Conservation (phyloP, 2,113 vertebrate genomes). For the Hystrix cristata region DNA sequence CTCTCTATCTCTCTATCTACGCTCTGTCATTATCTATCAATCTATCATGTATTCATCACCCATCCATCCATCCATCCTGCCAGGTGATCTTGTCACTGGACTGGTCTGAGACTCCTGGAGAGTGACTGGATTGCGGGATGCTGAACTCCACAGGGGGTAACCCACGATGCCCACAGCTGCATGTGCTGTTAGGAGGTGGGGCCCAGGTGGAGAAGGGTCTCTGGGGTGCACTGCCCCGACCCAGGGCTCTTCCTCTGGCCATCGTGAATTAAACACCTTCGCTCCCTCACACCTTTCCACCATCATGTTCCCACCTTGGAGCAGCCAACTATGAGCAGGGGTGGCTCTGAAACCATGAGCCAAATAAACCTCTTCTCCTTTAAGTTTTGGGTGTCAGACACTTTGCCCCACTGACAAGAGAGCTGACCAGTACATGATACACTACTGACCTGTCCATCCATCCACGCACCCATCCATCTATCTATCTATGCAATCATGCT, state of each 20-base stretch:
- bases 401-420: background rate
- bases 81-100: background rate
- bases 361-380: background rate
- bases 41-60: too few species aligned
- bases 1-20: background rate
- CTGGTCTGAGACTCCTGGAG: background rate
- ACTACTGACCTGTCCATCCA: background rate
- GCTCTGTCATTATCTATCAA: too few species aligned
- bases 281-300: background rate
- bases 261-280: background rate
- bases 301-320: background rate
- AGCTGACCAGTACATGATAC: background rate
- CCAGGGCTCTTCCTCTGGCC: background rate
- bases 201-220: background rate
- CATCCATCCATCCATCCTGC: background rate
- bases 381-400: background rate
- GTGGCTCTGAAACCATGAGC: background rate
- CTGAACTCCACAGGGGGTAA: background rate
- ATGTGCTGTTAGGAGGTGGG: background rate
- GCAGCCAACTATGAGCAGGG: background rate
- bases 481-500: background rate
- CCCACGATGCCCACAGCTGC: background rate
- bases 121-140: background rate
- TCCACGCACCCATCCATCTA: background rate
- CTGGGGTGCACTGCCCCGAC: too few species aligned